A percentile compares a stretch with the other conserved stretches of the same genome.
Conservation (phyloP, 2,888 invertebrate genomes). For the Copidosoma aretas region DNA sequence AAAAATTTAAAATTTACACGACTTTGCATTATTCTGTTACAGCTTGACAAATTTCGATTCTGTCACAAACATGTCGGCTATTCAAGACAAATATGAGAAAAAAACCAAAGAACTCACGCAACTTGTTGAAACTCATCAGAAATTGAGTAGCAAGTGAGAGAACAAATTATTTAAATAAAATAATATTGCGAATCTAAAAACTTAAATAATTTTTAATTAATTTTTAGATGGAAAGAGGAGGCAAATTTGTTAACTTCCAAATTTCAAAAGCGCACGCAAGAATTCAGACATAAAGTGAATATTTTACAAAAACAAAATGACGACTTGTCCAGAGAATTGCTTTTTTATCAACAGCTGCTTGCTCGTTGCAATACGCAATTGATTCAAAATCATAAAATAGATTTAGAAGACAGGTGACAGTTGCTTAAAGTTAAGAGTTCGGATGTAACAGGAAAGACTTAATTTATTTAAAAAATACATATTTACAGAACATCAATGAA, state of each 20-base stretch:
- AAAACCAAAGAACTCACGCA: slow-evolving; percentile 68
- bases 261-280: slow-evolving; percentile 68
- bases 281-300: slow-evolving; percentile 67
- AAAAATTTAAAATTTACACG: not conserved
- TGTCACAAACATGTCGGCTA: slow-evolving; percentile 24
- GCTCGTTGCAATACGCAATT: slow-evolving; percentile 46
- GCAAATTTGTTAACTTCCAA: slow-evolving; percentile 69
- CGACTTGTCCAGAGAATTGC: slow-evolving; percentile 56
- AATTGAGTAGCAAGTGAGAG: slow-evolving; percentile 67
- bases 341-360: slow-evolving; percentile 51
- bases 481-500: slow-evolving; percentile 21
- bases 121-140: slow-evolving; percentile 69
- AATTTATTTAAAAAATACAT: slow-evolving; percentile 35
- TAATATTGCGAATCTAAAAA: slow-evolving; percentile 5
- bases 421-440: slow-evolving; percentile 39
- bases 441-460: slow-evolving; percentile 24
- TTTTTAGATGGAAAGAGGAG: slow-evolving; percentile 71
- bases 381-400: slow-evolving; percentile 28
- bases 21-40: no score
- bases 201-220: slow-evolving; percentile 17
- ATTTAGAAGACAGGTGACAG: slow-evolving; percentile 52
- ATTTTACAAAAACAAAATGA: slow-evolving; percentile 64
- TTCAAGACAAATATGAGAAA: slow-evolving; percentile 55
- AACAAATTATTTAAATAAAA: slow-evolving; percentile 17
- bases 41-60: slow-evolving; percentile 28